These are phyloP conservation scores for Gnathonemus longibarbis DNA, from an alignment of 2,113 vertebrate genomes.

Conservation along the genomic window DNA sequence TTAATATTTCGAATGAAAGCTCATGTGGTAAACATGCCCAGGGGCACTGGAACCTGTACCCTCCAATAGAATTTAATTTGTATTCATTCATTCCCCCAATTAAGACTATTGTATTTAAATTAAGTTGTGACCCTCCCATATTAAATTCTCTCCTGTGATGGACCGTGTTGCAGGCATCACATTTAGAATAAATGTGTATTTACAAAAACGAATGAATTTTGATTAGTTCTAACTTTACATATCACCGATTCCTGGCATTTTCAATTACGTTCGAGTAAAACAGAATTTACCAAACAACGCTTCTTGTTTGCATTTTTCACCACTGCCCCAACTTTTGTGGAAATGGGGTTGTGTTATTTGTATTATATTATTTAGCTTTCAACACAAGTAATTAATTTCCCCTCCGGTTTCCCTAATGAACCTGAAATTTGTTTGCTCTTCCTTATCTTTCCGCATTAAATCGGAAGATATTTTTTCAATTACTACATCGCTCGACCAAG, in stretches of 20 bases:
- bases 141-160: neutral
- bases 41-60: neutral
- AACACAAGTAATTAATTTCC: neutral
- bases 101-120: neutral
- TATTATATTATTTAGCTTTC: neutral
- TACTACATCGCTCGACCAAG: neutral
- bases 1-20: neutral
- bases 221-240: neutral
- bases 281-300: neutral
- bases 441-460: neutral
- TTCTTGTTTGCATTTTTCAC: neutral
- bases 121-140: neutral
- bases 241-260: neutral
- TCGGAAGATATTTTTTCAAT: conserved; percentile 1
- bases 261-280: neutral
- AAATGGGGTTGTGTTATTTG: neutral
- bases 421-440: neutral
- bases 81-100: neutral
- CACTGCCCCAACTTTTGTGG: neutral
- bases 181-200: neutral
- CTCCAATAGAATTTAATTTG: neutral
- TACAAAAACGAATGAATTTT: neutral
- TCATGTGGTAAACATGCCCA: neutral
- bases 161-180: neutral
- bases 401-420: neutral